phyloP scores from a whole-genome alignment of 2,888 invertebrate genomes.

The Rugalucina vietnamica region DNA sequence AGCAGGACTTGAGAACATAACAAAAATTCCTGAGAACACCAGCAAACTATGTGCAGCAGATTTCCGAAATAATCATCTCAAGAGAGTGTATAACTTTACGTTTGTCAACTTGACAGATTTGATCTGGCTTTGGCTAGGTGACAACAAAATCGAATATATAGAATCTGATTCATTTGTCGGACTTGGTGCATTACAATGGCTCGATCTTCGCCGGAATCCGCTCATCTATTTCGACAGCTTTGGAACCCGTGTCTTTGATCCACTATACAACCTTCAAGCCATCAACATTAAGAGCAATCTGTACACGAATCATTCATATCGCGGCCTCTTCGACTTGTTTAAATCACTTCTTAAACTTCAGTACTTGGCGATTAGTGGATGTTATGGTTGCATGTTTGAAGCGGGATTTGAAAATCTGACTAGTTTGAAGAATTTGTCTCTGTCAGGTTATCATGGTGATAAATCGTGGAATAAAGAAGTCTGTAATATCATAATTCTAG shows the following conservation, averaged over 20 bases:
- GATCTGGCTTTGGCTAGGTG: not conserved
- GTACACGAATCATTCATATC: not conserved
- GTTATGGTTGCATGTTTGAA: slow-evolving; percentile 24
- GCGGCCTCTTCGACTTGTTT: not conserved
- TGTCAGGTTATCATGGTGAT: slow-evolving; percentile 19
- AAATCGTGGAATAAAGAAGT: not conserved
- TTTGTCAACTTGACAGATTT: not conserved
- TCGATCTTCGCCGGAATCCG: slow-evolving; percentile 20
- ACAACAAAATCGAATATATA: not conserved
- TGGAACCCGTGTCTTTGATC: slow-evolving; percentile 17
- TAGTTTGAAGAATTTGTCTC: slow-evolving; percentile 15
- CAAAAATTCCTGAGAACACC: not conserved
- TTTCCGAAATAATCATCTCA: not conserved
- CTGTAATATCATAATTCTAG: slow-evolving; percentile 9
- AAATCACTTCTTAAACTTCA: not conserved
- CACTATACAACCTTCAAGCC: not conserved
- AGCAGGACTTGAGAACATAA: not conserved
- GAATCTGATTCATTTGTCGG: slow-evolving; percentile 18
- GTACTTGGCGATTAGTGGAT: not conserved
- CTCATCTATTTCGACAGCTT: slow-evolving; percentile 10
- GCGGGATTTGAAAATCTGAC: slow-evolving; percentile 15
- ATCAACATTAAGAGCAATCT: slow-evolving; percentile 18
- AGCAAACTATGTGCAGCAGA: not conserved
- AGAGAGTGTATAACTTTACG: not conserved
- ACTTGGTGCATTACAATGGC: not conserved